Percentiles rank a stretch among this genome's conserved stretches.
These are phyloP conservation scores for Thalassaphorura encarpata DNA, from an alignment of 1,140 invertebrate genomes.

Conservation along the genomic window DNA sequence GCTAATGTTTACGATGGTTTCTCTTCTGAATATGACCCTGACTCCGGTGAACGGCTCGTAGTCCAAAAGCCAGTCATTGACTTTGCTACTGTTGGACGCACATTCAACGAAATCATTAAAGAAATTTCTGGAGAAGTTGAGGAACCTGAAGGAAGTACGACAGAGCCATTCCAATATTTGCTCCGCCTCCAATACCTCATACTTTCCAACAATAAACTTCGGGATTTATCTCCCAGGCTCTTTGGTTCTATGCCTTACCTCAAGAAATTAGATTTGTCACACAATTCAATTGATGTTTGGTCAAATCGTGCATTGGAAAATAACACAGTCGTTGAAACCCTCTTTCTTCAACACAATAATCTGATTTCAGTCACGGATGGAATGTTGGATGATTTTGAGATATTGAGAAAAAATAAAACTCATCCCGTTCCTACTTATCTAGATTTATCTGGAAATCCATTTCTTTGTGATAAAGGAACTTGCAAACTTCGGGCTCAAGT, in stretches of 20 bases:
- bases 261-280: constrained; percentile 37
- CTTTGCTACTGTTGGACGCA: neutral
- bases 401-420: too few relatives aligned
- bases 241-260: neutral
- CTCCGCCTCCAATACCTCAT: neutral
- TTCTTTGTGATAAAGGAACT: constrained; percentile 44
- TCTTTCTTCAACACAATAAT: constrained; percentile 43
- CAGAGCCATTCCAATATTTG: constrained; percentile 12
- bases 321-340: constrained; percentile 37
- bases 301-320: constrained; percentile 36
- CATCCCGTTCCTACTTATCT: neutral
- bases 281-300: constrained; percentile 45
- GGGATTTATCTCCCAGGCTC: neutral
- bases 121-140: neutral
- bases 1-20: neutral
- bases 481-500: constrained; percentile 42
- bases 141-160: neutral
- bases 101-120: neutral
- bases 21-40: neutral
- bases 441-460: constrained; percentile 38
- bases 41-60: neutral
- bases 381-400: constrained; percentile 27
- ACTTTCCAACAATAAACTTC: constrained; percentile 5
- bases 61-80: neutral
- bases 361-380: constrained; percentile 35